Conservation (phyloP, 2,113 vertebrate species). For the Pionites leucogaster region DNA sequence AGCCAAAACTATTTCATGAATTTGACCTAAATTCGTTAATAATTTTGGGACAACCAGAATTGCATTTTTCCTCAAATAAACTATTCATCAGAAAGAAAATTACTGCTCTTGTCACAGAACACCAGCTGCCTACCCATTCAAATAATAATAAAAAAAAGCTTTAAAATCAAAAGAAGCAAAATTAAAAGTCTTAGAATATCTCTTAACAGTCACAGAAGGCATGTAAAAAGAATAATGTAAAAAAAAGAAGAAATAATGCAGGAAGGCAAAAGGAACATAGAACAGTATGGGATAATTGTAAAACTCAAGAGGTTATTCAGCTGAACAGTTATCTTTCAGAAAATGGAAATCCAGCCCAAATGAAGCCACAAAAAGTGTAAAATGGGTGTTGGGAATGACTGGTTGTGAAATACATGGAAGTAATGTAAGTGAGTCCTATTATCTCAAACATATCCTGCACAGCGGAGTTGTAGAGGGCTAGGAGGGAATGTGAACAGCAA, state of each 20-base stretch:
- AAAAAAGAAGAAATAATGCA: background rate
- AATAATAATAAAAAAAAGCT: constrained; percentile 6
- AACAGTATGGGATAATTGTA: constrained; percentile 47
- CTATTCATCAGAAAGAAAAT: constrained; percentile 62
- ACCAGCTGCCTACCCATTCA: constrained; percentile 61
- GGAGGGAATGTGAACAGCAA: constrained; percentile 37
- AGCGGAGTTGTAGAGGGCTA: background rate
- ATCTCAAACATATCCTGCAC: background rate
- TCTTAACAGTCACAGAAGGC: constrained; percentile 49
- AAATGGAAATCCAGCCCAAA: constrained; percentile 49
- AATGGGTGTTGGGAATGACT: background rate
- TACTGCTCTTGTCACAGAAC: constrained; percentile 51
- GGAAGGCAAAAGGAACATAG: constrained; percentile 30
- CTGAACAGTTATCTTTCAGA: constrained; percentile 43
- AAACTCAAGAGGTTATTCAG: constrained; percentile 64
- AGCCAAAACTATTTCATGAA: constrained; percentile 52
- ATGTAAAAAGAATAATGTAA: constrained; percentile 23
- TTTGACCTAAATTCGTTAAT: constrained; percentile 60
- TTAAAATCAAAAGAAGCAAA: constrained; percentile 59
- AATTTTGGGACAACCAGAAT: constrained; percentile 54
- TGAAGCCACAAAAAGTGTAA: background rate
- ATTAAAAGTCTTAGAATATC: constrained; percentile 52
- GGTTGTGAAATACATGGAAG: background rate
- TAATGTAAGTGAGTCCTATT: background rate
- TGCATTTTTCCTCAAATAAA: constrained; percentile 60